Evolutionary conservation across 2,888 invertebrate species (phyloP).

Genomic region (Psylliodes chrysocephalus): DNA sequence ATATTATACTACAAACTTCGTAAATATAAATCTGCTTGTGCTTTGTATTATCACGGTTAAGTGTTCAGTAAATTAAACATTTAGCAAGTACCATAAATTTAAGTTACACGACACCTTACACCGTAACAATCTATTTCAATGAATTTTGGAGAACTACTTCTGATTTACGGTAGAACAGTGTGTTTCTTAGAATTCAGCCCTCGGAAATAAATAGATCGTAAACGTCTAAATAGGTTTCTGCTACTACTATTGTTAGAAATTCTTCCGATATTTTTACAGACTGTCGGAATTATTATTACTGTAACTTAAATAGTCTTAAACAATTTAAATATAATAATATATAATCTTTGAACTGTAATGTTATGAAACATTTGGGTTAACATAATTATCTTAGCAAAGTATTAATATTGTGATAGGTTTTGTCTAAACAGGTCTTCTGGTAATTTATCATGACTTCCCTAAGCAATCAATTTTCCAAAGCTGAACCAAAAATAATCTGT

Average conservation of each 20-base stretch:
- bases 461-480: too few relatives aligned
- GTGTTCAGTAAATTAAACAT: neutral
- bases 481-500: too few relatives aligned
- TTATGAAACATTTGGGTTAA: too few relatives aligned
- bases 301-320: neutral
- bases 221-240: neutral
- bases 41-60: neutral
- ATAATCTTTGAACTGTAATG: too few relatives aligned
- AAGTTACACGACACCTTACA: neutral
- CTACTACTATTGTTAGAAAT: neutral
- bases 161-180: neutral
- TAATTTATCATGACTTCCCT: too few relatives aligned
- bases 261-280: neutral
- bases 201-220: conserved; percentile 1
- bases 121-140: conserved; percentile 9
- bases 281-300: neutral
- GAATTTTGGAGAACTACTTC: neutral
- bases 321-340: too few relatives aligned
- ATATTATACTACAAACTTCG: too few relatives aligned
- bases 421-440: too few relatives aligned
- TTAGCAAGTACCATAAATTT: conserved; percentile 3
- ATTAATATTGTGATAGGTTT: too few relatives aligned
- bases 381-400: too few relatives aligned
- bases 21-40: neutral
- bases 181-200: neutral